Conservation (phyloP, 2,113 vertebrate genomes). For the Pollachius pollachius region DNA sequence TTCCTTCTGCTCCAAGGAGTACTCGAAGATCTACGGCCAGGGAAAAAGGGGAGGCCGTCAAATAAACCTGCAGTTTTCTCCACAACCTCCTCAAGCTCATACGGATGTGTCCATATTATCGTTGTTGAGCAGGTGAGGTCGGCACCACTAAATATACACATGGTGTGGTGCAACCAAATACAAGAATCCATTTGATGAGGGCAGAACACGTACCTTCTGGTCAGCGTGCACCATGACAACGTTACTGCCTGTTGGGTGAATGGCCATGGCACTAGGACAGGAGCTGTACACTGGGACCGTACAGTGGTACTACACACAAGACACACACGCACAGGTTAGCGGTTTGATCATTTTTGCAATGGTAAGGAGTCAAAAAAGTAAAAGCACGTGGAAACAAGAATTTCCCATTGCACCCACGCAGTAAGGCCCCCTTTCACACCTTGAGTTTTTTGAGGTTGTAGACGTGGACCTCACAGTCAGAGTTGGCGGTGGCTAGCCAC, state of each 20-base stretch:
- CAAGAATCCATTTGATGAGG: no score
- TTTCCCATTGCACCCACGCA: not conserved
- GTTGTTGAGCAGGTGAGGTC: no score
- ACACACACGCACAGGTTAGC: not conserved
- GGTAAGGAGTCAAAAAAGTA: no score
- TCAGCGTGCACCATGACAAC: conserved; percentile 85
- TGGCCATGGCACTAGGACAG: conserved; percentile 83
- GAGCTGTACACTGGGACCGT: conserved; percentile 81
- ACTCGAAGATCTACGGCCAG: conserved; percentile 83
- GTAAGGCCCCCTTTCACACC: conserved; percentile 59
- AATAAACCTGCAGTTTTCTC: not conserved
- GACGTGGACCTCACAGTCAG: conserved; percentile 76
- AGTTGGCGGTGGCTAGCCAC: conserved; percentile 82
- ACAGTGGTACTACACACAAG: conserved; percentile 78
- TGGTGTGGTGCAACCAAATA: no score
- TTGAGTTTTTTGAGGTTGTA: conserved; percentile 79
- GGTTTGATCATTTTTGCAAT: no score
- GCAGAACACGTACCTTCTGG: conserved; percentile 79
- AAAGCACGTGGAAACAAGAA: no score
- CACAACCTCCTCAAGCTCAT: no score
- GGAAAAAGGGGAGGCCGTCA: not conserved
- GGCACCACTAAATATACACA: no score
- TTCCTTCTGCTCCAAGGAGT: conserved; percentile 78
- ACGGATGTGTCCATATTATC: no score
- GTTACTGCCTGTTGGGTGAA: conserved; percentile 82